Percentiles rank a stretch among this genome's conserved stretches.
These are phyloP conservation scores for Drosophila sucinea DNA, from an alignment of 1,140 invertebrate species.

Conservation along the genomic window DNA sequence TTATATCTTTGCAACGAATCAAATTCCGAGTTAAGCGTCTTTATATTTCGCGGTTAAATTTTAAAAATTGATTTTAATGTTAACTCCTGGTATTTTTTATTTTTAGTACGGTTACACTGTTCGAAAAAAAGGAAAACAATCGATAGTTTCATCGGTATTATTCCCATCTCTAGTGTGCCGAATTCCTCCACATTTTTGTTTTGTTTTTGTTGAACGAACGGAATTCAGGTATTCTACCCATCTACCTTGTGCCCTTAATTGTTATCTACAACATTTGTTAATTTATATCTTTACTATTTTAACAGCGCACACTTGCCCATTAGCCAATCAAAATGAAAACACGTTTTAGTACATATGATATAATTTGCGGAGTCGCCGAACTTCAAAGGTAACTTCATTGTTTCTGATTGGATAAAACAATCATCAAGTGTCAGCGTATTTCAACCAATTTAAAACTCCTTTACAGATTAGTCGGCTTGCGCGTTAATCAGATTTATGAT, in stretches of 20 bases:
- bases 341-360: slow-evolving; percentile 95
- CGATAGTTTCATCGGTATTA: too few relatives aligned
- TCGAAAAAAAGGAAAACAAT: too few relatives aligned
- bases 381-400: slow-evolving; percentile 88
- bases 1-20: neutral
- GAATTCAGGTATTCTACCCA: neutral
- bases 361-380: slow-evolving; percentile 93
- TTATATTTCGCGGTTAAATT: too few relatives aligned
- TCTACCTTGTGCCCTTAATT: neutral
- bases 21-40: neutral
- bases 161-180: neutral
- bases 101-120: too few relatives aligned
- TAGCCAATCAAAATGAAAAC: slow-evolving; percentile 89
- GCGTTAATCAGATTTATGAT: slow-evolving; percentile 99
- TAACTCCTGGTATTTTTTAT: too few relatives aligned
- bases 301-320: neutral
- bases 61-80: too few relatives aligned
- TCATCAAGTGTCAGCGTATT: neutral
- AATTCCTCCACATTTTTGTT: neutral
- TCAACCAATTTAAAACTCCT: neutral
- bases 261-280: neutral
- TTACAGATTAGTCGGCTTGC: slow-evolving; percentile 92
- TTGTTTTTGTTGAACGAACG: neutral
- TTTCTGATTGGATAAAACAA: too few relatives aligned
- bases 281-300: neutral